Evolutionary conservation across 2,113 vertebrate genomes (phyloP), one percentile per base, ranked within the genome.

Genomic region (Indri indri): DNA sequence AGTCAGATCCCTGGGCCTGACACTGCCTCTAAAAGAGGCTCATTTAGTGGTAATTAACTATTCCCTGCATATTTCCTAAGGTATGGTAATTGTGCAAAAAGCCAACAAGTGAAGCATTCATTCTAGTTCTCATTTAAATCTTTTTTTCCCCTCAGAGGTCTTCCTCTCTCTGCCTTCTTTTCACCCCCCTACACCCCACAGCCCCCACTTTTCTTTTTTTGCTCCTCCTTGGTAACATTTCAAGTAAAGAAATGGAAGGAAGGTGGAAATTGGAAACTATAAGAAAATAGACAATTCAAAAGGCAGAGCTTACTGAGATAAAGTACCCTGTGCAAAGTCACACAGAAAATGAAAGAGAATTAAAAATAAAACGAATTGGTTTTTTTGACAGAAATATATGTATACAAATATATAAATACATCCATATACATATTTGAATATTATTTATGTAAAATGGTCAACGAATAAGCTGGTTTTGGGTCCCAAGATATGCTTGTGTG

Each of bases 41-140:
- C 98, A 98, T 98, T 99, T 99, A 98, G 98, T 98, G 90, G 87
- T 98, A 99, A 99, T 99, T 98, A 99, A 98, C 97, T 97, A 99
- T 99, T 98, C 97, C 98, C 98, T 98, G 97, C 98, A 97, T 98
- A 99, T 98, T 99, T 98, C 98, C 98, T 97, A 97, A 98, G 95
- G 98, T 99, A 98, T 98, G 98, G 98, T 97, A 98, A 98, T 98
- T 98, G 98, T 98, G 97, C 97, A 98, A 98, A 99, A 98, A 98
- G 98, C 98, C 98, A 98, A 99, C 98, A 98, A 98, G 97, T 98
- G 98, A 98, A 97, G 97, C 98, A 98, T 99, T 99, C 98, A 98
- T 98, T 98, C 97, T 86, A 90, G 66, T 95, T 97, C 95, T 98
- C 97, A 98, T 98, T 98, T 97, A 98, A 97, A 97, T 97, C 93